A percentile compares a stretch with the other conserved stretches of the same genome.
These are phyloP conservation scores for Drosophila glabriapex DNA, from an alignment of 2,888 invertebrate genomes.

Conservation along the genomic window DNA sequence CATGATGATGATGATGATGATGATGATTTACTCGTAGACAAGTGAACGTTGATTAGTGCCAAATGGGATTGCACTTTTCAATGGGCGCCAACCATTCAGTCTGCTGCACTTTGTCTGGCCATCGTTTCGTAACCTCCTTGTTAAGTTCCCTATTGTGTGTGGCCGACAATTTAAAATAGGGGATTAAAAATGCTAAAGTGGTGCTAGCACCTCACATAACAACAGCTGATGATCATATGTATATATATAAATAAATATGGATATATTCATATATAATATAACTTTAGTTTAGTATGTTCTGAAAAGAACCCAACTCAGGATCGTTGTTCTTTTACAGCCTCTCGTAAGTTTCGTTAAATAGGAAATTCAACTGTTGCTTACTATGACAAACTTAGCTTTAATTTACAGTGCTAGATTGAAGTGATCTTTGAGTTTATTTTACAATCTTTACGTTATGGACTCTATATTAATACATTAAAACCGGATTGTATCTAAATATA, in stretches of 20 bases:
- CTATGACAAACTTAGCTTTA: not conserved
- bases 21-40: conserved; percentile 56
- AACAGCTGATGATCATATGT: conserved; percentile 1
- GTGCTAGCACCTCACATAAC: conserved; percentile 9
- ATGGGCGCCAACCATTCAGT: conserved; percentile 51
- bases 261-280: not conserved
- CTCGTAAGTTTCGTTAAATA: not conserved
- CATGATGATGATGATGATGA: conserved; percentile 21
- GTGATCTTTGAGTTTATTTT: conserved; percentile 5
- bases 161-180: conserved; percentile 20
- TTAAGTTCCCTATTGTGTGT: conserved; percentile 23
- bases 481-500: not conserved
- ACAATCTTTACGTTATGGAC: not conserved
- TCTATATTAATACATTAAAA: conserved; percentile 10
- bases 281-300: not conserved
- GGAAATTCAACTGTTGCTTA: not conserved
- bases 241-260: not conserved
- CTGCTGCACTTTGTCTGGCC: conserved; percentile 31
- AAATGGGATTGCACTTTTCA: conserved; percentile 55
- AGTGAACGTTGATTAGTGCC: conserved; percentile 59
- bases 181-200: conserved; percentile 35
- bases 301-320: not conserved
- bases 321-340: not conserved
- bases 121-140: conserved; percentile 34
- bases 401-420: not conserved